Base-by-base conservation (phyloP, 2,888 invertebrate genomes). In the Sesia bembeciformis region DNA sequence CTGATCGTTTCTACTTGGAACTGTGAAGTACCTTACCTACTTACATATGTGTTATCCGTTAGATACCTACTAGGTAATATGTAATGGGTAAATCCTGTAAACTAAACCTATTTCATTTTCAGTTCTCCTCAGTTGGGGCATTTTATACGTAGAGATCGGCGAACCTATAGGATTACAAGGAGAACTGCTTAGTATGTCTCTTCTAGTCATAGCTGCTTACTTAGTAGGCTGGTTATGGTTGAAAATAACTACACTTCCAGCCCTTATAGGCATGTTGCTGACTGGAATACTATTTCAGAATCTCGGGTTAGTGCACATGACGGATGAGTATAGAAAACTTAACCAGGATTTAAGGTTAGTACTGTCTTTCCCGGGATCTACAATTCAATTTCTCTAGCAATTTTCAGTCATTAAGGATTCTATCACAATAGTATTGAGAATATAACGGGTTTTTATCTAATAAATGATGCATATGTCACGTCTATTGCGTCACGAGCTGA, bases 231-330 rank as follows among this genome's bases (percentile, higher is more conserved):
- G 94, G 93, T 57, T 87, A 53, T 80, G 94, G 71, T 81, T 94
- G 58, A 92, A 92, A 62, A 74, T 94, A 39, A 91, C 94, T 3
- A 93, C 93, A 0, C 75, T 95, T 56, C 95, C 95, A 50, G 93
- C 94, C 0, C 85, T 95, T 0, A 93, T 95, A 62, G 95, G 94
- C 39, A 95, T 95, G 94, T 82, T 95, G 46, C 77, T 94, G 55
- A 93, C 93, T 3, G 95, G 95, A 53, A 91, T 95, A 58, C 58
- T 93, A 5, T 91, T 93, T 64, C 93, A 91, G 74, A 94, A 94
- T 70, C 73, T 92, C 39, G 90, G 92, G 0, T 74, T 93, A 57
- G 91, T 94, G 3, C 80, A 91, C 64, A 85, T 88, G 82, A 92
- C 93, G 51, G 91, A 92, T 40, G 81, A 82, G 5, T 94, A 93